A percentile compares a stretch with the other conserved stretches of the same genome.
phyloP scores from a whole-genome alignment of 2,797 vertebrate species.

The Okamejei kenojei region DNA sequence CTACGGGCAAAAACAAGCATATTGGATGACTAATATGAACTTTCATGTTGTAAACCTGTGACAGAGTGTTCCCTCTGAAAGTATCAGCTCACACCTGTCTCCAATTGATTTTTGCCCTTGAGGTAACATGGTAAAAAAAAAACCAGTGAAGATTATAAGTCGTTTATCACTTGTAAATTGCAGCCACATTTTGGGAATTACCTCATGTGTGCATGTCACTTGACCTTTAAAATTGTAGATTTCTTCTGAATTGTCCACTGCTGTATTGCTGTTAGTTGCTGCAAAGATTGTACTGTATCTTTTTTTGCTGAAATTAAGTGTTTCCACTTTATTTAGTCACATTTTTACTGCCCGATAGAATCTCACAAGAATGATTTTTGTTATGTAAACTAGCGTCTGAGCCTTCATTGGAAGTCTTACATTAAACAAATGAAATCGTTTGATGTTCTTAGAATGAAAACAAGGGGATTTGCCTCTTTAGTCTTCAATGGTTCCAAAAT shows the following conservation, averaged over 20 bases:
- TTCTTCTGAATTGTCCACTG: neutral
- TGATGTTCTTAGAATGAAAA: neutral
- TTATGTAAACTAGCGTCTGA: neutral
- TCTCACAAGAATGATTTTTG: neutral
- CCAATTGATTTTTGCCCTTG: slow-evolving; percentile 24
- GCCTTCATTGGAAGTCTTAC: neutral
- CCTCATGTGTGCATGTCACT: slow-evolving; percentile 15
- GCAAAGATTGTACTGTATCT: neutral
- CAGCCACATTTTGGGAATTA: slow-evolving; percentile 34
- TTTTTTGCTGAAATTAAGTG: neutral
- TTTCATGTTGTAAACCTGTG: slow-evolving; percentile 16
- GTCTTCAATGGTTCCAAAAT: neutral
- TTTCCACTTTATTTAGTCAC: neutral
- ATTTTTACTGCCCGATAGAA: neutral
- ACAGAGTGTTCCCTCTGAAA: neutral
- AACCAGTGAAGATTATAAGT: slow-evolving; percentile 1
- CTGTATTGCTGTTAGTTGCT: neutral
- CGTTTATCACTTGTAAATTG: slow-evolving; percentile 36
- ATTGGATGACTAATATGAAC: neutral
- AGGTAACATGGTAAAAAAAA: slow-evolving; percentile 28
- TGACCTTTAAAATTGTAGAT: slow-evolving; percentile 25
- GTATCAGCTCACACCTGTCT: slow-evolving; percentile 1
- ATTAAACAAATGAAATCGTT: neutral
- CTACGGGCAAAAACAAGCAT: neutral
- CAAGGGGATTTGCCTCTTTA: neutral